Conservation (phyloP, 2,113 vertebrate genomes). For the Anguilla japonica region DNA sequence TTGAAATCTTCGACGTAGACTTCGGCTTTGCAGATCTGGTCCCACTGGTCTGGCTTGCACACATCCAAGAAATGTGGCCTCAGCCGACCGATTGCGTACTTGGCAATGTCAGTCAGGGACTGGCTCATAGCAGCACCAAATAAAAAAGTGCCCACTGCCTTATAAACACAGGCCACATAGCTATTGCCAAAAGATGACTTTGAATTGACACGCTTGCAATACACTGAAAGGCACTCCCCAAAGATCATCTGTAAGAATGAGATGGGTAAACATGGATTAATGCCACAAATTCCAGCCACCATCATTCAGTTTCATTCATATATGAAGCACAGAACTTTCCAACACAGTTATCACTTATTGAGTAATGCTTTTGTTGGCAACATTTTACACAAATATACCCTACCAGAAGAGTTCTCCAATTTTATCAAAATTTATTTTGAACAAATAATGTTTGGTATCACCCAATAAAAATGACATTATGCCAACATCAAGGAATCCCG, state of each 20-base stretch:
- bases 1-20: constrained; percentile 79
- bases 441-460: not conserved
- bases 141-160: constrained; percentile 88
- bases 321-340: not conserved
- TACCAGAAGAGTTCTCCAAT: not conserved
- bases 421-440: not conserved
- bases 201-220: constrained; percentile 82
- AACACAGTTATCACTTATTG: not conserved
- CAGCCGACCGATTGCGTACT: constrained; percentile 92
- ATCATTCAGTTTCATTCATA: not conserved
- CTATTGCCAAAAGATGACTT: constrained; percentile 86
- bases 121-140: constrained; percentile 97
- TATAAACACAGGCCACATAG: constrained; percentile 87
- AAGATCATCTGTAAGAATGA: constrained; percentile 83
- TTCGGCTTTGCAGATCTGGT: constrained; percentile 81
- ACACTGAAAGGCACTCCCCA: constrained; percentile 86
- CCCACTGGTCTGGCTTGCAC: constrained; percentile 80
- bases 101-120: constrained; percentile 95
- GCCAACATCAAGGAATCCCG: not conserved
- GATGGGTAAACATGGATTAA: constrained; percentile 36
- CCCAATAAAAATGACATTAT: not conserved
- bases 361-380: not conserved
- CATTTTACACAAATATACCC: not conserved
- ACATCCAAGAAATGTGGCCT: constrained; percentile 91
- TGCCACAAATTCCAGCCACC: not conserved